Conservation (phyloP, 2,113 vertebrate species). For the Carassius carassius region DNA sequence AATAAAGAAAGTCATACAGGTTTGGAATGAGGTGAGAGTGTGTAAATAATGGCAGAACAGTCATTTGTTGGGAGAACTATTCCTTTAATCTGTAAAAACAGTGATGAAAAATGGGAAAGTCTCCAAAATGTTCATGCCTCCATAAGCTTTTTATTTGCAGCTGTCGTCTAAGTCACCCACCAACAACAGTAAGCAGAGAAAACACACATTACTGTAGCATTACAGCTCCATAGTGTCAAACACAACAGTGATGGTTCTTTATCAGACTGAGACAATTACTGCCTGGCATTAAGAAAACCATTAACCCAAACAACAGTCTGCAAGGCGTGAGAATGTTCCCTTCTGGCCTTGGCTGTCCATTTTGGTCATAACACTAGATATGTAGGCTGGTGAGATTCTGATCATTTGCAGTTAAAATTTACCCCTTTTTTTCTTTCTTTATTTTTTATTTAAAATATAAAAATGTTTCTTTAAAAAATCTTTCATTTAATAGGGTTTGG, state of each 20-base stretch:
- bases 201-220: slow-evolving; percentile 25
- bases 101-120: too few species aligned
- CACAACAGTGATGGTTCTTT: slow-evolving; percentile 49
- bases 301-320: slow-evolving; percentile 15
- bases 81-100: too few species aligned
- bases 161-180: too few species aligned
- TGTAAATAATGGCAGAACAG: slow-evolving; percentile 5
- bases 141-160: too few species aligned
- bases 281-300: slow-evolving; percentile 7
- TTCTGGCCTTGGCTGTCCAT: background rate
- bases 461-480: background rate
- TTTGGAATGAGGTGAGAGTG: background rate
- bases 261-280: slow-evolving; percentile 24
- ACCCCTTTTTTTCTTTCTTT: background rate
- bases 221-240: slow-evolving; percentile 23
- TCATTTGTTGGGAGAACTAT: background rate
- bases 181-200: slow-evolving; percentile 27
- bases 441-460: too few species aligned
- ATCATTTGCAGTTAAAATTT: background rate
- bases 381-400: background rate
- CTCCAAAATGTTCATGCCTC: too few species aligned
- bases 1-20: background rate
- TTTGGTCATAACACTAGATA: slow-evolving; percentile 29
- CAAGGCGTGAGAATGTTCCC: background rate
- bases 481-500: background rate